These are phyloP conservation scores for Tinamus guttatus DNA, from an alignment of 2,113 vertebrate genomes.

Conservation along the genomic window DNA sequence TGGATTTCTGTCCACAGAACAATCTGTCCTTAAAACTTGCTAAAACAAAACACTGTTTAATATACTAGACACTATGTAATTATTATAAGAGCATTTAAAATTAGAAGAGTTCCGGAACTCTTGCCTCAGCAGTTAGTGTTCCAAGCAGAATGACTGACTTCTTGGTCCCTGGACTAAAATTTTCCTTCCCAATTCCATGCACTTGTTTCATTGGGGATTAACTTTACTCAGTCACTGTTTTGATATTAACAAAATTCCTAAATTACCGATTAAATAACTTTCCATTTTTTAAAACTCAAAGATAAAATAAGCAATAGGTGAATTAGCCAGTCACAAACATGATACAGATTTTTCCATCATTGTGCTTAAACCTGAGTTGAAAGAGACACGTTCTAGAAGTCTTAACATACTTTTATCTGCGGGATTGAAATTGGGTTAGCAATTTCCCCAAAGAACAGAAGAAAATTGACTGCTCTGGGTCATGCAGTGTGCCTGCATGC, in stretches of 20 bases:
- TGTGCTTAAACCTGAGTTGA: conserved; percentile 43
- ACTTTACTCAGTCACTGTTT: not conserved
- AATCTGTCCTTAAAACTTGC: conserved; percentile 31
- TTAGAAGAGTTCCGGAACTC: not conserved
- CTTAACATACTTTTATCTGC: conserved; percentile 56
- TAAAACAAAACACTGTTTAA: not conserved
- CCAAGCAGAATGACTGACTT: not conserved
- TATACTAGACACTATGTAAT: not conserved
- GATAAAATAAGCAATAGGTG: not conserved
- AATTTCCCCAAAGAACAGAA: conserved; percentile 61
- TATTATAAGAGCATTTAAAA: not conserved
- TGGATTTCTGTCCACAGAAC: conserved; percentile 9
- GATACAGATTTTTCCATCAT: not conserved
- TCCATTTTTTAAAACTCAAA: not conserved
- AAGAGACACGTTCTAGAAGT: conserved; percentile 32
- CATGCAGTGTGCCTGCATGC: conserved; percentile 3
- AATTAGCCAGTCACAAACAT: not conserved
- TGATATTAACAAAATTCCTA: not conserved
- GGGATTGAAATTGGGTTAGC: conserved; percentile 56
- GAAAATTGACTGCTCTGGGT: conserved; percentile 62
- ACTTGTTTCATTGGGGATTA: not conserved
- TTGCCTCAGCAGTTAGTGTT: not conserved
- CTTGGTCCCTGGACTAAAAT: not conserved
- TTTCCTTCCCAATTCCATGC: not conserved
- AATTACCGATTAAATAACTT: not conserved